Evolutionary conservation across 2,797 vertebrate species (phyloP).

Genomic region (Acipenser ruthenus): DNA sequence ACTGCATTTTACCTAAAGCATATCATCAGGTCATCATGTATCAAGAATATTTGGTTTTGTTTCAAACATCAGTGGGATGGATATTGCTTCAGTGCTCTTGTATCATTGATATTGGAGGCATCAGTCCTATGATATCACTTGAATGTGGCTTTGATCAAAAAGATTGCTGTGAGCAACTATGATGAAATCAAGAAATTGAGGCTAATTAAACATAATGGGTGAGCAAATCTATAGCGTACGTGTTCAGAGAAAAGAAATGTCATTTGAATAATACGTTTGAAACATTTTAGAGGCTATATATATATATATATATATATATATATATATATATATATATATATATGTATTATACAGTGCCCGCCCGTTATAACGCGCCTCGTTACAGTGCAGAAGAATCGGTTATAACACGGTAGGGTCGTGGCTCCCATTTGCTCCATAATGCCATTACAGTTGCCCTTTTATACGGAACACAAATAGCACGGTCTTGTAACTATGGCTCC

Average conservation of each 20-base stretch:
- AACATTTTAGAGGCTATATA: neutral
- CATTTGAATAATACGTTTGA: constrained; percentile 24
- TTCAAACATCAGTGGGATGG: too few species aligned
- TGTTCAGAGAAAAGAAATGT: constrained; percentile 33
- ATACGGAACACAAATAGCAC: too few species aligned
- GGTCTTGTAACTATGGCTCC: too few species aligned
- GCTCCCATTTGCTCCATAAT: too few species aligned
- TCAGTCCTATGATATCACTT: constrained; percentile 59
- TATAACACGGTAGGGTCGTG: too few species aligned
- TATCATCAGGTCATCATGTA: too few species aligned
- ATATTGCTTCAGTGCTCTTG: constrained; percentile 58
- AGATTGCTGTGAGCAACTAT: constrained; percentile 51
- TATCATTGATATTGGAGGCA: constrained; percentile 55
- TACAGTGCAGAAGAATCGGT: neutral
- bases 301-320: neutral
- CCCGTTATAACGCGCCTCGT: too few species aligned
- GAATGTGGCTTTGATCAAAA: constrained; percentile 56
- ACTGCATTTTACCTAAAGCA: too few species aligned
- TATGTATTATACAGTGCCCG: neutral
- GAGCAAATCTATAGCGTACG: constrained; percentile 34
- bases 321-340: neutral
- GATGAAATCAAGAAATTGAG: constrained; percentile 51
- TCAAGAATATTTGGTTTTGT: too few species aligned
- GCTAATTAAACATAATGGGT: constrained; percentile 43
- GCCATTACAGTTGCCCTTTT: too few species aligned